Percentiles rank a stretch among this genome's conserved stretches.
phyloP scores from a whole-genome alignment of 92 coral and sea anemone species.

The Porites divaricata region DNA sequence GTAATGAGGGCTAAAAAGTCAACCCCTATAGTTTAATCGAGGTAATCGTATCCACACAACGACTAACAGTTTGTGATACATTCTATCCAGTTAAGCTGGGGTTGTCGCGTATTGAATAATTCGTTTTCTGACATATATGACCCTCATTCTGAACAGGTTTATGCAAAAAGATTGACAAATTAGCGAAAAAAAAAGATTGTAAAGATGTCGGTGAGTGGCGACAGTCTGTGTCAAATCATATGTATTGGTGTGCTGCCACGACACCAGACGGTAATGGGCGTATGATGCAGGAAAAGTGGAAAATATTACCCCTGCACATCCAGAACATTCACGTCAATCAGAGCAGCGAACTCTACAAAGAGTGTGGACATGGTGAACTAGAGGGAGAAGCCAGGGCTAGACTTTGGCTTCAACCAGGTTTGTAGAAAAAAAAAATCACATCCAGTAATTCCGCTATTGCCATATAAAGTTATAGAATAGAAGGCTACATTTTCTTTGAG shows the following conservation, averaged over 20 bases:
- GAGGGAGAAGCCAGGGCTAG: constrained; percentile 37
- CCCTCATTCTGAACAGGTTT: constrained; percentile 10
- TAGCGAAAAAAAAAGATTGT: constrained; percentile 41
- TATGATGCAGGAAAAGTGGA: constrained; percentile 55
- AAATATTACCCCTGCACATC: constrained; percentile 53
- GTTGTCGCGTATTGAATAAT: background rate
- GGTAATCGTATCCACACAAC: background rate
- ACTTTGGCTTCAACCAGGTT: constrained; percentile 55
- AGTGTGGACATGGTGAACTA: constrained; percentile 59
- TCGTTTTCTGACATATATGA: background rate
- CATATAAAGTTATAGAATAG: too few species aligned
- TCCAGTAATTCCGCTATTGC: too few species aligned
- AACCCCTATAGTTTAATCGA: background rate
- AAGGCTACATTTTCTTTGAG: too few species aligned
- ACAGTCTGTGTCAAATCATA: constrained; percentile 49
- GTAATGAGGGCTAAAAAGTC: background rate
- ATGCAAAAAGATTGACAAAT: constrained; percentile 40
- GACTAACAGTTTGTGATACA: too few species aligned
- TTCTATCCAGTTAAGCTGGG: background rate
- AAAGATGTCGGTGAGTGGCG: constrained; percentile 49
- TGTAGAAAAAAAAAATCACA: too few species aligned
- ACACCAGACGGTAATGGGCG: constrained; percentile 63
- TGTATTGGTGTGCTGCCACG: constrained; percentile 65
- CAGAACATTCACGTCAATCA: constrained; percentile 45
- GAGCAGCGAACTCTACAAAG: constrained; percentile 5